These are phyloP conservation scores for Zophobas morio DNA, from an alignment of 1,140 invertebrate species.

Conservation along the genomic window DNA sequence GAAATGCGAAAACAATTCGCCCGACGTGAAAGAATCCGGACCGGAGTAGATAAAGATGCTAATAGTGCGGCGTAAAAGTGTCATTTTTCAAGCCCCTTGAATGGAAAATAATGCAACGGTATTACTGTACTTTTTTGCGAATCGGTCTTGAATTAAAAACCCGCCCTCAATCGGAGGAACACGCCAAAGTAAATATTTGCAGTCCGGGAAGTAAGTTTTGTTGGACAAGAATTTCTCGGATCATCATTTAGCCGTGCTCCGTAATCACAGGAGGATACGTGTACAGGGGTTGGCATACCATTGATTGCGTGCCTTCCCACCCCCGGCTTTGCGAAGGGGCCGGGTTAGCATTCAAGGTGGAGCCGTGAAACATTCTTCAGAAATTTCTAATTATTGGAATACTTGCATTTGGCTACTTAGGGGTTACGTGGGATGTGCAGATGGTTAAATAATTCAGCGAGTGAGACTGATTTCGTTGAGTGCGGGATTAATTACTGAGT, in stretches of 20 bases:
- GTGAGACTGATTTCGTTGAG: no score
- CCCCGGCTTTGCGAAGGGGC: neutral
- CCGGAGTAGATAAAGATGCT: no score
- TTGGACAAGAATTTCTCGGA: neutral
- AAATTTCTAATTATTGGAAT: constrained; percentile 30
- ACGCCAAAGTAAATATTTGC: no score
- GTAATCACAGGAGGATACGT: constrained; percentile 21
- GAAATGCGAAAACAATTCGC: constrained; percentile 5
- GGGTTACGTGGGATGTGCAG: no score
- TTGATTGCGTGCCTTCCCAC: constrained; percentile 13
- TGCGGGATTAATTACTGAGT: no score
- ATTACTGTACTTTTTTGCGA: no score
- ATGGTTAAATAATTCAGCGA: no score
- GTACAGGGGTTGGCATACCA: constrained; percentile 24
- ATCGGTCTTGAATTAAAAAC: no score
- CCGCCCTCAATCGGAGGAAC: no score
- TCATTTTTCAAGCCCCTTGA: no score
- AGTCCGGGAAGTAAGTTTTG: neutral
- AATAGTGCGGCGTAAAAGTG: no score
- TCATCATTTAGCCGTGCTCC: neutral
- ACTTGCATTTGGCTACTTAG: neutral
- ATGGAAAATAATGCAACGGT: no score
- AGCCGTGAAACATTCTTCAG: constrained; percentile 5
- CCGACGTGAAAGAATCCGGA: constrained; percentile 3
- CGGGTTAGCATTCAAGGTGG: constrained; percentile 7